These are phyloP conservation scores for Venusia cambrica DNA, from an alignment of 2,888 invertebrate genomes.

Conservation along the genomic window DNA sequence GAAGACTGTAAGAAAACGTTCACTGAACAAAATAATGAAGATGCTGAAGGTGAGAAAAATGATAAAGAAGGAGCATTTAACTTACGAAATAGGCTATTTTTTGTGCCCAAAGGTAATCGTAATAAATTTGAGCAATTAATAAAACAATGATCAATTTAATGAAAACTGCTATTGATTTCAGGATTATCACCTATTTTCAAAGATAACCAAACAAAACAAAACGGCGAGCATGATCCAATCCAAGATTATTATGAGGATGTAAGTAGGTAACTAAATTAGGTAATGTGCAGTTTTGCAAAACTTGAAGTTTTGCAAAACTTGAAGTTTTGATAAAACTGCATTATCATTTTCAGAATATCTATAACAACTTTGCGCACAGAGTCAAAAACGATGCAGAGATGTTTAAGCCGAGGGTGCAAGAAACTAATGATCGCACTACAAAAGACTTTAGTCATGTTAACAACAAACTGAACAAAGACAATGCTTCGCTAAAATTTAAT, in stretches of 20 bases:
- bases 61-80: constrained; percentile 45
- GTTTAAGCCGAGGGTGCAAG: constrained; percentile 51
- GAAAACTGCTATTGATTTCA: constrained; percentile 38
- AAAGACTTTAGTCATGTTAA: constrained; percentile 51
- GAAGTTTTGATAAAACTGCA: no score
- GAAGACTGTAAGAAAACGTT: no score
- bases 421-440: constrained; percentile 42
- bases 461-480: constrained; percentile 46
- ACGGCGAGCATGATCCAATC: constrained; percentile 36
- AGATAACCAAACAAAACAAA: constrained; percentile 45
- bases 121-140: neutral
- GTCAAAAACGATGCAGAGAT: constrained; percentile 70
- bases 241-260: constrained; percentile 60
- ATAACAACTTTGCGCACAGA: constrained; percentile 66
- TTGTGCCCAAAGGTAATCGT: constrained; percentile 79
- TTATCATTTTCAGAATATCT: constrained; percentile 60
- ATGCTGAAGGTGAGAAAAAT: constrained; percentile 11
- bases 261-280: constrained; percentile 28
- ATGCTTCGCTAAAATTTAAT: constrained; percentile 54
- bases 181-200: constrained; percentile 79
- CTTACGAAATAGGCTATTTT: constrained; percentile 65
- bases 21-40: constrained; percentile 2
- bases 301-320: neutral
- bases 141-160: neutral
- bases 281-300: neutral